Base-by-base conservation (phyloP, 2,113 vertebrate genomes). In the Muntiacus reevesi region DNA sequence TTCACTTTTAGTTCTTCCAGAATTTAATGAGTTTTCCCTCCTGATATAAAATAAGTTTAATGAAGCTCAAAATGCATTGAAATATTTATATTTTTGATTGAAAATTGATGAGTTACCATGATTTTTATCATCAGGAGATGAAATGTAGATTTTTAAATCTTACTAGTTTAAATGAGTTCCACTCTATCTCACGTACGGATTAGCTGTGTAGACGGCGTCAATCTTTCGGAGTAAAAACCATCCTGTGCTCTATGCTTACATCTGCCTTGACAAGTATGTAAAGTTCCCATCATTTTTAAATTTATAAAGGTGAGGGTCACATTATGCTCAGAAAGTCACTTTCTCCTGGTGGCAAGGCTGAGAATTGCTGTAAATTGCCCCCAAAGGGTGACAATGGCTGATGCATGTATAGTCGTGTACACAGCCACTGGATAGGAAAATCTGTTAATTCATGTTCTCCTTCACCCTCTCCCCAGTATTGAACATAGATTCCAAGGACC, bases 11-110 rank as follows among this genome's bases (percentile, higher is more conserved):
- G 27, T 36, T 93, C 17, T 96, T 90, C 5, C 43, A 81, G 15
- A 67, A 79, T 50, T 85, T 79, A 96, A 86, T 81, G 28, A 55
- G 36, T 2, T 96, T 88, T 30, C 89, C 5, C 6, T 21, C 19
- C 23, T 12, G 9, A 33, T 57, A 87, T 36, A 81, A 82, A 81
- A 16, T 57, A 87, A 89, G 17, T 67, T 90, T 78, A 81, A 89
- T 86, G 33, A 96, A 82, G 40, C 10, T 92, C n/a, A 93, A 94
- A 71, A 52, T 78, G 17, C 43, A 74, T 93, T 79, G 59, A 89
- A 82, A 67, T 62, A 52, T 67, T 83, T 89, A 36, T 84, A 81
- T 76, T 64, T 96, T 62, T 91, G 16, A 74, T 28, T 64, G 30
- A 62, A 95, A 86, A 52, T 40, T 84, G 36, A 52, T 88, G 33